These are phyloP conservation scores for Andrena bicolor DNA, from an alignment of 2,888 invertebrate species.

Conservation along the genomic window DNA sequence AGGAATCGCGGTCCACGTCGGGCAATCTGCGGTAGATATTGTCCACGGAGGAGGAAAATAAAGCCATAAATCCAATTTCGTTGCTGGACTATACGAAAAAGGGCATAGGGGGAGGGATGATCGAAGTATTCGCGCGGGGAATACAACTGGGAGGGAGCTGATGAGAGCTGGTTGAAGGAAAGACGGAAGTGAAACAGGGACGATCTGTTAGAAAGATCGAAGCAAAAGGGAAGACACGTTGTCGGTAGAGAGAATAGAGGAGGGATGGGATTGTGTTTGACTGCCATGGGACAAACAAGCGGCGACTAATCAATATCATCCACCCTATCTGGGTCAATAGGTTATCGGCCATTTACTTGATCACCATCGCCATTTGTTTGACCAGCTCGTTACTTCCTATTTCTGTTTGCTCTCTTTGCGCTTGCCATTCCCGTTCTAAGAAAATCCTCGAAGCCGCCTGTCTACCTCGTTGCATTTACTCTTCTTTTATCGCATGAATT, in stretches of 20 bases:
- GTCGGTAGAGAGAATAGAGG: constrained; percentile 12
- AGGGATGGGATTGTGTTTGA: constrained; percentile 43
- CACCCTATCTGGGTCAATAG: constrained; percentile 68
- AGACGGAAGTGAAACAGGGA: constrained; percentile 5
- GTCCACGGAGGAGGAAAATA: constrained; percentile 71
- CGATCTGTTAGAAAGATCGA: constrained; percentile 19
- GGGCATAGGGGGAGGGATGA: constrained; percentile 6
- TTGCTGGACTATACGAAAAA: constrained; percentile 35
- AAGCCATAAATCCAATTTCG: constrained; percentile 73
- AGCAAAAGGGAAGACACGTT: constrained; percentile 12
- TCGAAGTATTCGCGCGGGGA: constrained; percentile 18
- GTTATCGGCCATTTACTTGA: constrained; percentile 56
- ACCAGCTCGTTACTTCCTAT: constrained; percentile 12
- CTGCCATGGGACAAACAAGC: constrained; percentile 52
- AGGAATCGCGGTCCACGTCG: constrained; percentile 51
- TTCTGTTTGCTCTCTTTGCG: constrained; percentile 1
- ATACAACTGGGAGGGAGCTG: not conserved
- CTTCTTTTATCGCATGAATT: not conserved
- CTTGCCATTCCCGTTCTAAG: not conserved
- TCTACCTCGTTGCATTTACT: not conserved
- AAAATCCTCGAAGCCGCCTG: constrained; percentile 12
- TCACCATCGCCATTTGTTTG: constrained; percentile 22
- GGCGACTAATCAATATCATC: constrained; percentile 68
- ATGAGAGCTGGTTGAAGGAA: not conserved
- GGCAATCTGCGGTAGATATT: constrained; percentile 72